phyloP scores from a whole-genome alignment of 2,888 invertebrate species.

The Trichogramma evanescens region DNA sequence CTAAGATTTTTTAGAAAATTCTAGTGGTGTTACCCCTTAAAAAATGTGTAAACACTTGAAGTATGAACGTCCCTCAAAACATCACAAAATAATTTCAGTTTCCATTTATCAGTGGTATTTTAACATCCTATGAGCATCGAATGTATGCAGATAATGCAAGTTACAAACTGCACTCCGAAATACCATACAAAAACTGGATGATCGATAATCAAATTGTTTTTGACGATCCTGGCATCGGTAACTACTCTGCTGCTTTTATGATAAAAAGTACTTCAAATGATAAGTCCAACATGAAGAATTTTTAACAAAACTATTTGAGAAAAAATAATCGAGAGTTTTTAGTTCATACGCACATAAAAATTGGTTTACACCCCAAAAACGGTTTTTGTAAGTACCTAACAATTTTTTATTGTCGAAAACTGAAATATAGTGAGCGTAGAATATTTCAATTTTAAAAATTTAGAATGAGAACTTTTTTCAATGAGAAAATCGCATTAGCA shows the following conservation, averaged over 20 bases:
- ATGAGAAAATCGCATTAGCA: no score
- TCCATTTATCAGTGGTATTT: conserved; percentile 31
- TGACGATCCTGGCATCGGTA: conserved; percentile 50
- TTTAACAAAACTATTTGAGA: background rate
- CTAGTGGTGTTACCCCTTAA: background rate
- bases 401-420: no score
- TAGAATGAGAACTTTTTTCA: no score
- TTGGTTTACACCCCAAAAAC: no score
- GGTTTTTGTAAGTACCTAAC: no score
- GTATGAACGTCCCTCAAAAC: no score
- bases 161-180: conserved; percentile 36
- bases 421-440: no score
- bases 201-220: conserved; percentile 47
- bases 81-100: conserved; percentile 3
- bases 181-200: conserved; percentile 47
- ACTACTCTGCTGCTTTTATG: conserved; percentile 46
- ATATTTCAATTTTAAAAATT: no score
- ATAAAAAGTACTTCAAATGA: conserved; percentile 22
- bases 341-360: background rate
- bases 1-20: background rate
- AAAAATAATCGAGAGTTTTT: background rate
- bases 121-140: conserved; percentile 32
- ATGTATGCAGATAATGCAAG: conserved; percentile 25
- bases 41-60: background rate
- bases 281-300: background rate